A percentile compares a stretch with the other conserved stretches of the same genome.
phyloP scores from a whole-genome alignment of 1,140 invertebrate species.

The Heliconius hewitsoni region DNA sequence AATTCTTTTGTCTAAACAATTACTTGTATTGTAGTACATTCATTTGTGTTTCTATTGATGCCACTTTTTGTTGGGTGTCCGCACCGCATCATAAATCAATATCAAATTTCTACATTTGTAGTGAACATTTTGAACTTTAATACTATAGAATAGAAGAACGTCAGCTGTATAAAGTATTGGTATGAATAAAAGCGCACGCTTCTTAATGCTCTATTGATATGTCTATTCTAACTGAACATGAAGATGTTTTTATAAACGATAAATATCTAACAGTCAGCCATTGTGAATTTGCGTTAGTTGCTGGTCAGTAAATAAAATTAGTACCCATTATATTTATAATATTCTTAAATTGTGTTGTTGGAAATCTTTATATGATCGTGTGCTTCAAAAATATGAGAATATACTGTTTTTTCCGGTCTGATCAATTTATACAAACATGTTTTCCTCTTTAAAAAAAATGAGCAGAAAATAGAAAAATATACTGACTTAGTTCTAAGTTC shows the following conservation, averaged over 20 bases:
- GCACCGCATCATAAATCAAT: conserved; percentile 76
- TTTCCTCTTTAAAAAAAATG: too few relatives aligned
- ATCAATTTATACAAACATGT: too few relatives aligned
- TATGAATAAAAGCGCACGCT: conserved; percentile 44
- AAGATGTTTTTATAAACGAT: conserved; percentile 74
- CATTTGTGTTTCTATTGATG: conserved; percentile 76
- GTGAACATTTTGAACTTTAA: conserved; percentile 43
- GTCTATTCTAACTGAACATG: conserved; percentile 60
- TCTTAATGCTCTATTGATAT: conserved; percentile 68
- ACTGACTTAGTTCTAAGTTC: too few relatives aligned
- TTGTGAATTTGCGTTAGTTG: conserved; percentile 58
- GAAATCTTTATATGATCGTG: neutral
- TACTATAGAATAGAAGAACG: neutral
- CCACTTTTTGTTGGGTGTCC: conserved; percentile 70
- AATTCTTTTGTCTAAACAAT: conserved; percentile 76
- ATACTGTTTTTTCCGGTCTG: too few relatives aligned
- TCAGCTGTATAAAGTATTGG: conserved; percentile 30
- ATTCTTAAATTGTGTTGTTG: neutral
- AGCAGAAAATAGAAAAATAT: too few relatives aligned
- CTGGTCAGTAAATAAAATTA: conserved; percentile 13
- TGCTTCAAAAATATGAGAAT: too few relatives aligned
- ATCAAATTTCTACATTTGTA: conserved; percentile 37
- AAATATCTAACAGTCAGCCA: conserved; percentile 68
- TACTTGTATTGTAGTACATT: conserved; percentile 74
- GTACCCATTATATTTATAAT: conserved; percentile 4